Evolutionary conservation across 2,888 invertebrate species (phyloP).

Genomic region (Pilophorus perplexus): DNA sequence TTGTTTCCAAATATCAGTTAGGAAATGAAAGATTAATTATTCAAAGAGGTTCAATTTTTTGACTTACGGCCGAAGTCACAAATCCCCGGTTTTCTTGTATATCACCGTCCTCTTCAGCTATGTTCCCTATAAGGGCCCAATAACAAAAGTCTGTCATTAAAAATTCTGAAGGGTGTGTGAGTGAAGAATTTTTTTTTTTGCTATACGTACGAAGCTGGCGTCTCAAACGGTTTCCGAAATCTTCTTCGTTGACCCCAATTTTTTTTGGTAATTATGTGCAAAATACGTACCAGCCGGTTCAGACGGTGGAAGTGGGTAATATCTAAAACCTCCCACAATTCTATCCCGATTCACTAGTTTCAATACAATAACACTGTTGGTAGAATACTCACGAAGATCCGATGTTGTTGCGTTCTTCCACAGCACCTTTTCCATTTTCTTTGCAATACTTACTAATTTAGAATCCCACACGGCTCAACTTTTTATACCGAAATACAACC

Average conservation of each 20-base stretch:
- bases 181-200: conserved; percentile 26
- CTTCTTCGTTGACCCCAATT: background rate
- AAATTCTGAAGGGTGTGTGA: conserved; percentile 15
- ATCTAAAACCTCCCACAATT: too few relatives aligned
- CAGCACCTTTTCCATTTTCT: background rate
- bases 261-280: conserved; percentile 20
- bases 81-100: conserved; percentile 32
- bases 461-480: background rate
- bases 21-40: conserved; percentile 6
- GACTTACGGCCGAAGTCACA: conserved; percentile 41
- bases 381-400: conserved; percentile 29
- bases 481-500: background rate
- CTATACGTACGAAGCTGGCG: conserved; percentile 36
- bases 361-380: conserved; percentile 9
- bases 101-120: conserved; percentile 30
- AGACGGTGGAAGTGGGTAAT: background rate
- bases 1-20: conserved; percentile 1
- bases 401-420: conserved; percentile 3
- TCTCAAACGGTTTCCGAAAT: background rate
- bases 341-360: too few relatives aligned
- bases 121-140: conserved; percentile 39
- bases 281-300: conserved; percentile 13
- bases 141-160: conserved; percentile 31
- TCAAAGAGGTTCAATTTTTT: conserved; percentile 33
- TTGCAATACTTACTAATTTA: conserved; percentile 17